phyloP scores from a whole-genome alignment of 2,113 vertebrate genomes.

The Stegostoma tigrinum region DNA sequence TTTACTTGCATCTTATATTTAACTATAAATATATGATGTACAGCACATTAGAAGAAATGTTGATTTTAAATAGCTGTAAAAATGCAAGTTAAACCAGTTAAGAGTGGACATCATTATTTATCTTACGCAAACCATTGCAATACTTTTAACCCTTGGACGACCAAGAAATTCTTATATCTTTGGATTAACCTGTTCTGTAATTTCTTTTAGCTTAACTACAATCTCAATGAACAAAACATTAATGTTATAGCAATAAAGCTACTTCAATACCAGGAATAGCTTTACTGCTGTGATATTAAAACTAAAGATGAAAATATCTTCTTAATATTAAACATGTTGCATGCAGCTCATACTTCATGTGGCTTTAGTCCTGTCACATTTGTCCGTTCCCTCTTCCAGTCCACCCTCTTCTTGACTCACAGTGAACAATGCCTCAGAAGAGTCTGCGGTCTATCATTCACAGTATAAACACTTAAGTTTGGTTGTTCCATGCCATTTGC shows the following conservation, averaged over 20 bases:
- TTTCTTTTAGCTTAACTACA: background rate
- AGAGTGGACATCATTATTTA: background rate
- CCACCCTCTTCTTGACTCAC: background rate
- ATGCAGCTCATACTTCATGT: background rate
- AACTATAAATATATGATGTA: constrained; percentile 2
- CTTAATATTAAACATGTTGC: background rate
- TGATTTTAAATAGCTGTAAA: constrained; percentile 4
- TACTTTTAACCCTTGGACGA: background rate
- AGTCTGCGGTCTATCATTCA: background rate
- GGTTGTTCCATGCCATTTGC: background rate
- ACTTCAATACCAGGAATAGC: background rate
- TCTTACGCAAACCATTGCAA: background rate
- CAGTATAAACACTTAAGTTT: background rate
- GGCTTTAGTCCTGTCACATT: background rate
- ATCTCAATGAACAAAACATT: background rate
- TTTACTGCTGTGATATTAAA: background rate
- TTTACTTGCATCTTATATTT: background rate
- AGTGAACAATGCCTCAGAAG: background rate
- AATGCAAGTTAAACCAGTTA: background rate
- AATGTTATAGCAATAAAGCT: background rate
- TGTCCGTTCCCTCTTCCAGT: background rate
- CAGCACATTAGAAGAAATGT: background rate
- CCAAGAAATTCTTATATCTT: background rate
- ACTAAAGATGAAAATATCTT: background rate
- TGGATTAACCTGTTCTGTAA: background rate